phyloP scores from a whole-genome alignment of 1,140 invertebrate genomes.

The Andrena cerasifolii region DNA sequence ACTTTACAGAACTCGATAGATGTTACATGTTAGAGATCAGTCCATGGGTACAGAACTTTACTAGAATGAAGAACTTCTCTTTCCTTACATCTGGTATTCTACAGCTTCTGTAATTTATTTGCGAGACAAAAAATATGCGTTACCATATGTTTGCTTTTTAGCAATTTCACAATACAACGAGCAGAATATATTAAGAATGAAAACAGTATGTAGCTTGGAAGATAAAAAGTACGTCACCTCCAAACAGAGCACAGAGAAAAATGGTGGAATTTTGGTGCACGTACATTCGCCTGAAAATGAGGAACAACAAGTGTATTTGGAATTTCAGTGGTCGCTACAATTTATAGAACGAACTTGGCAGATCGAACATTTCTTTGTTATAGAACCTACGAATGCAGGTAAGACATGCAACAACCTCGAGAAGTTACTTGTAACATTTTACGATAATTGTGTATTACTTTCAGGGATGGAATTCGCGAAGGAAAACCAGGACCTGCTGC shows the following conservation, averaged over 20 bases:
- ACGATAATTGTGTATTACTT: constrained; percentile 20
- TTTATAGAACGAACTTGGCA: constrained; percentile 44
- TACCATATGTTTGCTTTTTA: constrained; percentile 25
- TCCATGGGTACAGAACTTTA: constrained; percentile 52
- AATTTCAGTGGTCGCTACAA: constrained; percentile 53
- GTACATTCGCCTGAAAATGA: constrained; percentile 30
- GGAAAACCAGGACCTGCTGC: constrained; percentile 40
- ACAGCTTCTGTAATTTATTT: constrained; percentile 9
- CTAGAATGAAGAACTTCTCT: constrained; percentile 61
- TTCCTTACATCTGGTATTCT: constrained; percentile 60
- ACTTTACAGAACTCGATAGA: constrained; percentile 43
- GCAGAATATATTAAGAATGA: constrained; percentile 29
- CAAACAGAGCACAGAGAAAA: constrained; percentile 4
- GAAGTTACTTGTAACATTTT: background rate
- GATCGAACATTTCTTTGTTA: constrained; percentile 51
- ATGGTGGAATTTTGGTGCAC: constrained; percentile 53
- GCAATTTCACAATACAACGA: constrained; percentile 59
- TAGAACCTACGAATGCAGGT: constrained; percentile 49
- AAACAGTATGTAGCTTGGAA: constrained; percentile 38
- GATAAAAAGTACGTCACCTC: constrained; percentile 33
- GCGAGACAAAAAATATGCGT: background rate
- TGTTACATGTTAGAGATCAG: constrained; percentile 56
- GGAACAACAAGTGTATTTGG: constrained; percentile 37
- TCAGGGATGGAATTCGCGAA: constrained; percentile 44
- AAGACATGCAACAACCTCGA: background rate